Base-by-base conservation (phyloP, 64 coral and sea anemone genomes). In the Porites lutea region DNA sequence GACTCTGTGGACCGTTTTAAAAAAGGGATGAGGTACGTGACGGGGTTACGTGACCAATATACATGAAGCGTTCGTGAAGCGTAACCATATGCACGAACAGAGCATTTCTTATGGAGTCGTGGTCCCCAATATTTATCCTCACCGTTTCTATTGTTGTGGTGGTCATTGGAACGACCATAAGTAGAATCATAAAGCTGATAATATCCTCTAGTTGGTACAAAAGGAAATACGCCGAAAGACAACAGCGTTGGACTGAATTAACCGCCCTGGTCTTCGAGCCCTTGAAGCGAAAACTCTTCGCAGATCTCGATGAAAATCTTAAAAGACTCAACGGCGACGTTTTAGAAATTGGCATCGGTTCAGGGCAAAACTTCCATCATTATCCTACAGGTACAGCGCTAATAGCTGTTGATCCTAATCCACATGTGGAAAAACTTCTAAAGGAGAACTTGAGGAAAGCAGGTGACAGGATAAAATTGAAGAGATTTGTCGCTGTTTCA, bases 291-390 rank as follows among this genome's bases (percentile, higher is more conserved):
- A 52, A 48, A 27, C 79, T 92, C 50, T 92, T 92, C 51, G 23
- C 69, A 12, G 61, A 86, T 13, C 82, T 92, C 1, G 47, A 12
- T 10, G 58, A 92, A 4, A 50, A 60, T 12, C 59, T 92, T 3
- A 53, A 47, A 55, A 63, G 20, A 9, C 16, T 86, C 23, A 22
- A 19, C 7, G 81, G 90, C 23, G 90, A 92, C 77, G 67, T 92
- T 52, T 43, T 92, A 48, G 90, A 92, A 52, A 65, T 92, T 8
- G 90, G 90, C 52, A 75, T 65, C 51, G 90, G 90, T 54, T 45
- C 90, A 37, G 90, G 90, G 10, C 48, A 68, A 20, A 92, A 92
- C 55, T 92, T 92, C 6, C 18, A 77, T 50, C 72, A 77, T 67
- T 86, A 71, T 65, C 90, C 90, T 37, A 19, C 86, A 52, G 90